phyloP scores from a whole-genome alignment of 2,797 vertebrate species.

The Mionectes olivaceus region DNA sequence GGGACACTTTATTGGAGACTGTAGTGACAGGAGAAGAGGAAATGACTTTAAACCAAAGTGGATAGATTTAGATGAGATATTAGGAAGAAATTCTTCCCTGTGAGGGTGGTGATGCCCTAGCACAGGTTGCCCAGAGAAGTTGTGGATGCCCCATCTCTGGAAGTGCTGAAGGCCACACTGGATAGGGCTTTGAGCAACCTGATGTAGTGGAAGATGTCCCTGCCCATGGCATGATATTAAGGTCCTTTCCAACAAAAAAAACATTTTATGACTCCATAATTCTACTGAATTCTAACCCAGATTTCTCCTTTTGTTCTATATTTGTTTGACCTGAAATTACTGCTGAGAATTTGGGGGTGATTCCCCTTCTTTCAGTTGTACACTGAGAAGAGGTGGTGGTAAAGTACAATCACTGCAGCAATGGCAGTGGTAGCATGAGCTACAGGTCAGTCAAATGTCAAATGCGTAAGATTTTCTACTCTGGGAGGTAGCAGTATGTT shows the following conservation, averaged over 20 bases:
- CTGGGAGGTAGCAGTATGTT: neutral
- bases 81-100: neutral
- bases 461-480: neutral
- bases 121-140: neutral
- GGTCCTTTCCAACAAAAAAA: neutral
- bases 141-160: neutral
- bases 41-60: neutral
- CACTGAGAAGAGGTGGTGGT: neutral
- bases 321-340: neutral
- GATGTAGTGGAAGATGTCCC: neutral
- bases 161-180: neutral
- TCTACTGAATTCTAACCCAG: neutral
- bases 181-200: neutral
- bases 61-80: neutral
- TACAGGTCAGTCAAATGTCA: neutral
- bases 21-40: neutral
- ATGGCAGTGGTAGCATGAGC: neutral
- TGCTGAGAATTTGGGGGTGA: neutral
- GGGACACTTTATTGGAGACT: neutral
- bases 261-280: neutral
- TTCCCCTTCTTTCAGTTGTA: neutral
- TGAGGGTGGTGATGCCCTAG: fast-evolving
- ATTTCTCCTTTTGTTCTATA: neutral
- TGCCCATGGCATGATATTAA: neutral
- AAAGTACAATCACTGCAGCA: neutral